Percentiles rank a stretch among this genome's conserved stretches.
These are phyloP conservation scores for Agrochola lota DNA, from an alignment of 2,888 invertebrate genomes.

Conservation along the genomic window DNA sequence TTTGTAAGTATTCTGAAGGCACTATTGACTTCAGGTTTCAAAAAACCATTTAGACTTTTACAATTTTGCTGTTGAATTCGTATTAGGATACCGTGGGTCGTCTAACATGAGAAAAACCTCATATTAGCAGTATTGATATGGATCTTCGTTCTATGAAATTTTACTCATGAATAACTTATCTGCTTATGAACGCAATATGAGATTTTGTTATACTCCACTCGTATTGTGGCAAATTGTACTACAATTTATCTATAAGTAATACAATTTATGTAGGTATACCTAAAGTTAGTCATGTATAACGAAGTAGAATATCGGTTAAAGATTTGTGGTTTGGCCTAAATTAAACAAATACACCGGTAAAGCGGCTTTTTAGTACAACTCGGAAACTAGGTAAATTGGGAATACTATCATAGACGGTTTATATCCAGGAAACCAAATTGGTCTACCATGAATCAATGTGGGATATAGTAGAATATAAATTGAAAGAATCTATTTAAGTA, in stretches of 20 bases:
- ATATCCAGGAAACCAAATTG: slow-evolving; percentile 33
- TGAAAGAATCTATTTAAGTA: not conserved
- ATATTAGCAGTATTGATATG: not conserved
- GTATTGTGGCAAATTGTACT: slow-evolving; percentile 25
- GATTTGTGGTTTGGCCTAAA: slow-evolving; percentile 56
- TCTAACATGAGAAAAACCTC: not conserved
- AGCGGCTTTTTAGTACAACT: slow-evolving; percentile 42
- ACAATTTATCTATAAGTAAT: slow-evolving; percentile 30
- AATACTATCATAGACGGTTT: slow-evolving; percentile 32
- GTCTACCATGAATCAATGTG: not conserved
- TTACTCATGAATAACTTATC: not conserved
- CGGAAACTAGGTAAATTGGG: slow-evolving; percentile 35
- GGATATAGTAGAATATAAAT: not conserved
- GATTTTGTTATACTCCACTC: slow-evolving; percentile 1
- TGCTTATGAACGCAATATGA: not conserved
- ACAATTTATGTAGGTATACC: not conserved
- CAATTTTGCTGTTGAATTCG: not conserved
- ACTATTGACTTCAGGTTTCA: not conserved
- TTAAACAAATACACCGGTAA: slow-evolving; percentile 56
- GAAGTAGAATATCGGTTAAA: slow-evolving; percentile 47
- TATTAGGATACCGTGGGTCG: not conserved
- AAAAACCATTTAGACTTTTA: not conserved
- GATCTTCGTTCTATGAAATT: not conserved
- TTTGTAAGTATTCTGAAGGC: not conserved
- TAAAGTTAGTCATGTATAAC: slow-evolving; percentile 20